Percentiles rank a stretch among this genome's conserved stretches.
phyloP scores from a whole-genome alignment of 1,140 invertebrate genomes.

The Phocides pigmalion region DNA sequence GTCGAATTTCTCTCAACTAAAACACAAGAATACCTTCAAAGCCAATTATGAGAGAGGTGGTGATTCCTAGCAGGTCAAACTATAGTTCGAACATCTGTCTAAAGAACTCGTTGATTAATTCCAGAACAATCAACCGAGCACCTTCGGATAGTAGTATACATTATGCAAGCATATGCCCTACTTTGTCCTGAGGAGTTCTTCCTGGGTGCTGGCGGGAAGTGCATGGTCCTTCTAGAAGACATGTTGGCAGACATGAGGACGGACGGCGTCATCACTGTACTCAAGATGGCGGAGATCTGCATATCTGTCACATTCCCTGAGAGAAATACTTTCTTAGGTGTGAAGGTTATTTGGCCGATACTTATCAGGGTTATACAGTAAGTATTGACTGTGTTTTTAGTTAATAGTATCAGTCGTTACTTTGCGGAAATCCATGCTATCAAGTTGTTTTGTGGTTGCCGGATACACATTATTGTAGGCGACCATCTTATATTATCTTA shows the following conservation, averaged over 20 bases:
- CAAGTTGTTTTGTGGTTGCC: too few relatives aligned
- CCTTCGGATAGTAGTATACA: slow-evolving; percentile 89
- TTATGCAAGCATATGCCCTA: slow-evolving; percentile 93
- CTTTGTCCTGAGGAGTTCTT: slow-evolving; percentile 92
- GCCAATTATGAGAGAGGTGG: too few relatives aligned
- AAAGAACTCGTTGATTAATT: slow-evolving; percentile 31
- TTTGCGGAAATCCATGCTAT: too few relatives aligned
- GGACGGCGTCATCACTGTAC: slow-evolving; percentile 90
- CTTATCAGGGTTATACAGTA: slow-evolving; percentile 88
- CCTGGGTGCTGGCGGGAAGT: slow-evolving; percentile 86
- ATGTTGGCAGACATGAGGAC: slow-evolving; percentile 91
- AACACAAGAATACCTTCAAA: too few relatives aligned
- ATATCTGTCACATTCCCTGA: slow-evolving; percentile 86
- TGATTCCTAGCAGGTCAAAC: too few relatives aligned
- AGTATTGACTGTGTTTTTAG: slow-evolving; percentile 70
- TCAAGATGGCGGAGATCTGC: slow-evolving; percentile 90
- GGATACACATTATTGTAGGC: too few relatives aligned
- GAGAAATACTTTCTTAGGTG: slow-evolving; percentile 86
- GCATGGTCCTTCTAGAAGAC: slow-evolving; percentile 88
- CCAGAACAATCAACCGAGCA: slow-evolving; percentile 92
- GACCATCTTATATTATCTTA: slow-evolving; percentile 82
- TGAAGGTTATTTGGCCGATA: slow-evolving; percentile 84
- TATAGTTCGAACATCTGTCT: too few relatives aligned
- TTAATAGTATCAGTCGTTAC: too few relatives aligned
- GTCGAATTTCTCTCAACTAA: too few relatives aligned